These are phyloP conservation scores for Troglohyphantes excavatus DNA, from an alignment of 2,888 invertebrate genomes.

Conservation along the genomic window DNA sequence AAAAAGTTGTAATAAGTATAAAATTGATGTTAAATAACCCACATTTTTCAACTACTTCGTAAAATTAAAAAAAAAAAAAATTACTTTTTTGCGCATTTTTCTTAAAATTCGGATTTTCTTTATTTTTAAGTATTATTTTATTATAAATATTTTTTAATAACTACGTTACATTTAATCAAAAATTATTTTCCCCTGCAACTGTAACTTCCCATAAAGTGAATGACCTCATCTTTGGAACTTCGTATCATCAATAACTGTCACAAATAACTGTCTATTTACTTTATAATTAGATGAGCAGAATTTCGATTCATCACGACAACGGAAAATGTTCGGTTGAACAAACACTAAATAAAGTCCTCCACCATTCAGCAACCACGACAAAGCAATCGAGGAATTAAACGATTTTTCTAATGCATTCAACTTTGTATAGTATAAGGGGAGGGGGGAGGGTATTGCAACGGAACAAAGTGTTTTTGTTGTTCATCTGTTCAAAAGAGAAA, in stretches of 20 bases:
- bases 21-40: too few species aligned
- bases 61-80: too few species aligned
- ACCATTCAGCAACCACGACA: background rate
- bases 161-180: too few species aligned
- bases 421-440: background rate
- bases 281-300: slow-evolving; percentile 20
- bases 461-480: background rate
- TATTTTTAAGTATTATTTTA: too few species aligned
- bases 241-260: background rate
- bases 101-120: too few species aligned
- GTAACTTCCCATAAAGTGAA: too few species aligned
- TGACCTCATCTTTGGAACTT: background rate
- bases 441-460: background rate
- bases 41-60: too few species aligned
- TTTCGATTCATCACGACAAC: background rate
- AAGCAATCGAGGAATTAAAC: background rate
- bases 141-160: too few species aligned
- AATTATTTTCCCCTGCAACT: too few species aligned
- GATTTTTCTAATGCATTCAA: background rate
- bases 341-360: background rate
- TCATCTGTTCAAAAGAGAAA: too few species aligned
- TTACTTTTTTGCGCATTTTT: too few species aligned
- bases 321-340: background rate
- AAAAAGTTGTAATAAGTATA: too few species aligned
- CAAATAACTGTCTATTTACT: background rate